Evolutionary conservation across 2,113 vertebrate genomes (phyloP).

Genomic region (Pungitius pungitius): DNA sequence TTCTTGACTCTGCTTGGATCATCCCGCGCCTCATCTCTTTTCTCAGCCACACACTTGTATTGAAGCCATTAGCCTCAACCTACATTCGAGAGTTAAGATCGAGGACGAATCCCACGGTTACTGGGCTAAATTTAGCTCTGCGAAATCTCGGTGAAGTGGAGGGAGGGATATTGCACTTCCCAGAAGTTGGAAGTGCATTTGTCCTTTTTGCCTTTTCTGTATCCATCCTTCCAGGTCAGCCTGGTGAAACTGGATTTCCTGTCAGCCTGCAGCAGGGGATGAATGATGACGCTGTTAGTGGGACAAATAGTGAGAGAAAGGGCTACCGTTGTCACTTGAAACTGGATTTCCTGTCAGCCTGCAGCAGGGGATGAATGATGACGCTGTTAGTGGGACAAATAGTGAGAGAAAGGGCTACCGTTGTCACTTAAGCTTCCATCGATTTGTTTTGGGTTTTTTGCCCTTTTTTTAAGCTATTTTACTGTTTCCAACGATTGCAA

Average conservation of each 20-base stretch:
- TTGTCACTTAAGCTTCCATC: constrained; percentile 6
- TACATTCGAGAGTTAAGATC: constrained; percentile 76
- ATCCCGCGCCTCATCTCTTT: constrained; percentile 30
- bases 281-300: constrained; percentile 28
- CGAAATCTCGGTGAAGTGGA: constrained; percentile 47
- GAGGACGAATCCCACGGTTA: constrained; percentile 75
- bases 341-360: constrained; percentile 32
- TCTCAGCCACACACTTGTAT: constrained; percentile 31
- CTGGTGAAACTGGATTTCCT: constrained; percentile 44
- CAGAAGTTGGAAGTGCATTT: constrained; percentile 51
- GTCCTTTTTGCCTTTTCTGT: constrained; percentile 67
- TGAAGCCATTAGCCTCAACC: constrained; percentile 67
- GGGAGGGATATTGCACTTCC: constrained; percentile 26
- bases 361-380: constrained; percentile 36
- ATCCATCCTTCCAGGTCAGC: constrained; percentile 54
- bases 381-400: constrained; percentile 10
- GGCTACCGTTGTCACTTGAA: constrained; percentile 41
- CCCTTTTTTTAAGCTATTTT: constrained; percentile 5
- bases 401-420: not conserved
- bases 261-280: constrained; percentile 34
- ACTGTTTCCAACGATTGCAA: not conserved
- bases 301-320: not conserved
- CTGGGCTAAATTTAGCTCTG: constrained; percentile 67
- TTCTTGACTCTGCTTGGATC: constrained; percentile 6
- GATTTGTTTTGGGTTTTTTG: not conserved